Evolutionary conservation across 2,113 vertebrate genomes (phyloP).

Genomic region (Seriola dumerili): DNA sequence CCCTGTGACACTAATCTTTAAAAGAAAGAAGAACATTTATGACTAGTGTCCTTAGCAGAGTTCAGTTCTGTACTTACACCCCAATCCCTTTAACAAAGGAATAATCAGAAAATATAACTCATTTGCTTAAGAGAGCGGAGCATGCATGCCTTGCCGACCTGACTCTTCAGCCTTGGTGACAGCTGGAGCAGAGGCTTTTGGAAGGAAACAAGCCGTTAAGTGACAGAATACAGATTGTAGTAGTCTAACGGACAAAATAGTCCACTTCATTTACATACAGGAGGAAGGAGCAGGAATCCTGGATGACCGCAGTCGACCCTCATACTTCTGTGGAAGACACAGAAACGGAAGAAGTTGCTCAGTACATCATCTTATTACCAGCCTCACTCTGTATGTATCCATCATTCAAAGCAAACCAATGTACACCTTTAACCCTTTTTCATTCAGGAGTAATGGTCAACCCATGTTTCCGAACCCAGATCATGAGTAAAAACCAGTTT

Average conservation of each 20-base stretch:
- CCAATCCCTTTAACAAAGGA: slow-evolving; percentile 7
- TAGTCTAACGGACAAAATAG: background rate
- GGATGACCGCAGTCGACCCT: slow-evolving; percentile 74
- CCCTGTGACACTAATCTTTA: background rate
- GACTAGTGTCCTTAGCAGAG: background rate
- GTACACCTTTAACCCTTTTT: background rate
- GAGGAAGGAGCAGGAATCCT: slow-evolving; percentile 76
- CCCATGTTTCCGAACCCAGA: background rate
- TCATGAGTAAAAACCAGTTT: background rate
- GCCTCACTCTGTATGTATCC: background rate
- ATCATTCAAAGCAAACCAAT: background rate
- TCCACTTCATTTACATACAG: slow-evolving; percentile 70
- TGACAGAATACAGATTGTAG: background rate
- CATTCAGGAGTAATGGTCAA: background rate
- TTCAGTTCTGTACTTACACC: slow-evolving; percentile 10
- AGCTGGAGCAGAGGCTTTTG: slow-evolving; percentile 70
- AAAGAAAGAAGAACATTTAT: background rate
- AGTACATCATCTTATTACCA: background rate
- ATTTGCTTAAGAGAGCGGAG: slow-evolving; percentile 33
- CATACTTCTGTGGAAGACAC: slow-evolving; percentile 69
- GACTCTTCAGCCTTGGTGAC: slow-evolving; percentile 63
- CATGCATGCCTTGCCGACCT: slow-evolving; percentile 74
- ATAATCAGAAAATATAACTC: background rate
- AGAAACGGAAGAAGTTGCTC: background rate
- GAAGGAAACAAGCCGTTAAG: slow-evolving; percentile 50